phyloP scores from a whole-genome alignment of 2,888 invertebrate species.

The Fabriciana adippe region DNA sequence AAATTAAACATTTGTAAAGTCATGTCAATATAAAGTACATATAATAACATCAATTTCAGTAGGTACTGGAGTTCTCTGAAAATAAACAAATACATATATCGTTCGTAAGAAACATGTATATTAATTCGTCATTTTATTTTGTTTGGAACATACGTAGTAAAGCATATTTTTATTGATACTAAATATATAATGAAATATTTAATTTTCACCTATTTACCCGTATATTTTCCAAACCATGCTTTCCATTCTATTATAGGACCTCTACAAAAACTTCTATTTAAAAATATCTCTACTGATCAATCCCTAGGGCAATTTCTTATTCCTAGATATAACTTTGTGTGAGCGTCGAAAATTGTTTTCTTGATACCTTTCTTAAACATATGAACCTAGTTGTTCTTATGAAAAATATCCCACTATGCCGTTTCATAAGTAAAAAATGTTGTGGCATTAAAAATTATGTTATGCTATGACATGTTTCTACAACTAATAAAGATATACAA shows the following conservation, averaged over 20 bases:
- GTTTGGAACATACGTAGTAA: too few relatives aligned
- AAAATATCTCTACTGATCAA: slow-evolving; percentile 9
- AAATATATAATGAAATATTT: too few relatives aligned
- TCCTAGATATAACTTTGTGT: slow-evolving; percentile 14
- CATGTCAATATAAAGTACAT: too few relatives aligned
- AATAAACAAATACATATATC: too few relatives aligned
- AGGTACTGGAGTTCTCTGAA: too few relatives aligned
- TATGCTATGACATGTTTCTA: not conserved
- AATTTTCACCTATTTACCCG: too few relatives aligned
- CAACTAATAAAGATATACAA: slow-evolving; percentile 43
- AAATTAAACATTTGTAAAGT: too few relatives aligned
- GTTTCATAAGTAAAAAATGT: not conserved
- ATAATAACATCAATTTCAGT: too few relatives aligned
- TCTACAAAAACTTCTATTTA: slow-evolving; percentile 9
- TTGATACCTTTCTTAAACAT: not conserved
- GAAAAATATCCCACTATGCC: not conserved
- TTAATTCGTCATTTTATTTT: too few relatives aligned
- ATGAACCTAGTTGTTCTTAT: not conserved
- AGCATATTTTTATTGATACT: too few relatives aligned
- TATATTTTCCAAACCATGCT: not conserved
- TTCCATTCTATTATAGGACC: slow-evolving; percentile 15
- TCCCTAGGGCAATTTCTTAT: slow-evolving; percentile 16
- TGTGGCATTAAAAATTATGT: too few relatives aligned
- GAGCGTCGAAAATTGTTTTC: slow-evolving; percentile 6
- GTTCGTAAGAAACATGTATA: too few relatives aligned